These are phyloP conservation scores for Euzophera pinguis DNA, from an alignment of 2,888 invertebrate genomes.

Conservation along the genomic window DNA sequence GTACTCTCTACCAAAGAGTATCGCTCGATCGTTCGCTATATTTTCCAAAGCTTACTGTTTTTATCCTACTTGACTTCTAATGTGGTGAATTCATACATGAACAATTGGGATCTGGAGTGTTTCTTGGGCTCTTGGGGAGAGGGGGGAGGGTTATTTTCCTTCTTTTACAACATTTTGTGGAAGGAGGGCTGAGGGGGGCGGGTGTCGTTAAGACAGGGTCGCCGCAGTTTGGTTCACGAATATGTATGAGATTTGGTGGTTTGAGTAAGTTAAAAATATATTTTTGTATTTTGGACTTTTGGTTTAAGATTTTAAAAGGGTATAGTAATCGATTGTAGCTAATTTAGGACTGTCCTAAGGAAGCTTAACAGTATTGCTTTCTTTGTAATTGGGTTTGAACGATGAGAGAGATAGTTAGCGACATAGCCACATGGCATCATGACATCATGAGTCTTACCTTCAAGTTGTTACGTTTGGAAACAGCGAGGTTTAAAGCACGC, in stretches of 20 bases:
- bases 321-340: too few species aligned
- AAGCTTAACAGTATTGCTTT: too few species aligned
- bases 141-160: slow-evolving; percentile 33
- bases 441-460: too few species aligned
- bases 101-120: slow-evolving; percentile 74
- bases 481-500: too few species aligned
- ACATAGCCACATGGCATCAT: too few species aligned
- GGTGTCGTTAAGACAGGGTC: slow-evolving; percentile 27
- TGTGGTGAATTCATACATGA: slow-evolving; percentile 87
- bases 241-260: slow-evolving; percentile 19
- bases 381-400: too few species aligned
- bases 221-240: slow-evolving; percentile 16
- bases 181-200: slow-evolving; percentile 28
- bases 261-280: background rate
- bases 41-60: slow-evolving; percentile 75
- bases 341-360: too few species aligned
- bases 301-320: background rate
- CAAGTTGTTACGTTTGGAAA: too few species aligned
- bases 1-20: slow-evolving; percentile 44
- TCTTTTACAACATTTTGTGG: slow-evolving; percentile 57
- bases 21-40: slow-evolving; percentile 63
- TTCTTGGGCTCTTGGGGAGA: slow-evolving; percentile 37
- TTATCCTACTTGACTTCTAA: slow-evolving; percentile 83
- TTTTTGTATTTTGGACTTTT: background rate
- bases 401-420: too few species aligned